Conservation (phyloP, 2,113 vertebrate genomes). For the Mungos mungo region DNA sequence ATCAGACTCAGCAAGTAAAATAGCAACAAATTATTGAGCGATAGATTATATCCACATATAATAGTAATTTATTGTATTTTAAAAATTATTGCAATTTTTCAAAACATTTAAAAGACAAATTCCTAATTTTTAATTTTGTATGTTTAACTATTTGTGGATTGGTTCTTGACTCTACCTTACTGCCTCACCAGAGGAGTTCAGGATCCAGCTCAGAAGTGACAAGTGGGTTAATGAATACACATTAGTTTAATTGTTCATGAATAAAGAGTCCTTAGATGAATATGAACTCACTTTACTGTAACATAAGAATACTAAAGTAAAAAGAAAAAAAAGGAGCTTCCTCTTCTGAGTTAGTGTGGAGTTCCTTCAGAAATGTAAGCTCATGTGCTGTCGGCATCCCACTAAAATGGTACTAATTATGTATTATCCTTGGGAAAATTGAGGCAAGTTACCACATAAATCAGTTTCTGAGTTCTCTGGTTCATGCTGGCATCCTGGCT, state of each 20-base stretch:
- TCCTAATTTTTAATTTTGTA: not conserved
- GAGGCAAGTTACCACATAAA: not conserved
- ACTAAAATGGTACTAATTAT: not conserved
- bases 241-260: not conserved
- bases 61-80: too few relatives aligned
- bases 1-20: slow-evolving; percentile 22
- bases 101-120: not conserved
- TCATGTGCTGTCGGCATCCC: not conserved
- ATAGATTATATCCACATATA: not conserved
- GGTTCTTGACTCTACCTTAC: not conserved
- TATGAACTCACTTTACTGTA: not conserved
- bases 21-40: not conserved
- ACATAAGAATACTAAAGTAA: not conserved
- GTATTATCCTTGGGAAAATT: not conserved
- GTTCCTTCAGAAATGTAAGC: slow-evolving; percentile 4
- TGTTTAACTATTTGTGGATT: not conserved
- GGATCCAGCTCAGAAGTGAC: not conserved
- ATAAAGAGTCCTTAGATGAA: not conserved
- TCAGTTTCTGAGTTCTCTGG: not conserved
- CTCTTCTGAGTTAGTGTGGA: not conserved
- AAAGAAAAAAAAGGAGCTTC: not conserved
- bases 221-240: not conserved
- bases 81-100: not conserved
- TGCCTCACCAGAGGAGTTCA: not conserved
- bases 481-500: not conserved